phyloP scores from a whole-genome alignment of 2,797 vertebrate species.

The Meriones psammophilus region DNA sequence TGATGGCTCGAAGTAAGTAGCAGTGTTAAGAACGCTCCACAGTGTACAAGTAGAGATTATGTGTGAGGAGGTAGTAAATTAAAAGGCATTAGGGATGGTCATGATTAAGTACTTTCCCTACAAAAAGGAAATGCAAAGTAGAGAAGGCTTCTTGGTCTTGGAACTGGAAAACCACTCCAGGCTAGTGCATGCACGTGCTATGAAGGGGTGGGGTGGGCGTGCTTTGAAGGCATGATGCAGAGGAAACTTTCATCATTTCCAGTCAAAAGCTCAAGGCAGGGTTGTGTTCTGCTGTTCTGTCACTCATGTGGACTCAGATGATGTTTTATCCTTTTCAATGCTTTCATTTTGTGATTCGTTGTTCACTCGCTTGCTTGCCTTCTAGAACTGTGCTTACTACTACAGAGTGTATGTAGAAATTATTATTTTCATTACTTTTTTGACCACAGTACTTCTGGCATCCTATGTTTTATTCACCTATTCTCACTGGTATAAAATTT shows the following conservation, averaged over 20 bases:
- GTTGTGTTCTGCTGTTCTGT: background rate
- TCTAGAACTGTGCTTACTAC: background rate
- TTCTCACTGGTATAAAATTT: conserved; percentile 49
- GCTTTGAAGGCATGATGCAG: background rate
- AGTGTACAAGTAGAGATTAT: conserved; percentile 62
- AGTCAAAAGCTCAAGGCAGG: background rate
- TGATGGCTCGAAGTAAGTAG: conserved; percentile 72
- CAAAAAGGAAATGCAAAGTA: conserved; percentile 64
- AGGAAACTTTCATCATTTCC: background rate
- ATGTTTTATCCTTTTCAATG: background rate
- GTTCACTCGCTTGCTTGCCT: conserved; percentile 31
- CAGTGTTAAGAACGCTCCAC: conserved; percentile 68
- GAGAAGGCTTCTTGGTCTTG: conserved; percentile 63
- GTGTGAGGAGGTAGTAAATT: conserved; percentile 70
- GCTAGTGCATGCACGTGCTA: conserved; percentile 31
- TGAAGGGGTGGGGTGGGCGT: background rate
- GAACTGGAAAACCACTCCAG: conserved; percentile 52
- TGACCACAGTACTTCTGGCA: background rate
- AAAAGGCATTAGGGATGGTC: conserved; percentile 66
- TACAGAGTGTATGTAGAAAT: background rate
- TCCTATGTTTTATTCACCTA: background rate
- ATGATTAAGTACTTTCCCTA: conserved; percentile 73
- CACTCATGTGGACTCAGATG: background rate
- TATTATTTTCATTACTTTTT: conserved; percentile 10
- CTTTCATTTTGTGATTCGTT: background rate